Conservation (phyloP, 2,797 vertebrate species). For the Lagodon rhomboides region DNA sequence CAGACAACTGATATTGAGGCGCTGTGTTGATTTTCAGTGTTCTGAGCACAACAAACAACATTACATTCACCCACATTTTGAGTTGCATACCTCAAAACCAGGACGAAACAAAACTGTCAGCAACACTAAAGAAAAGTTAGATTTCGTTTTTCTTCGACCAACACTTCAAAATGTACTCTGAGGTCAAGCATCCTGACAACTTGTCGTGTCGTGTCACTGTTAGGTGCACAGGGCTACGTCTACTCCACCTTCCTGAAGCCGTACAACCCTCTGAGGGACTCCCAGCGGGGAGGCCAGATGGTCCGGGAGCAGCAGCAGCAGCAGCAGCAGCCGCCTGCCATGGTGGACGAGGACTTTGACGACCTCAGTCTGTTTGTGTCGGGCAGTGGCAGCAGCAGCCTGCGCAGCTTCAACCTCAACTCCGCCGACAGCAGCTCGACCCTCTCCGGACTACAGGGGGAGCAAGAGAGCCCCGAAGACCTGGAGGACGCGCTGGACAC, state of each 20-base stretch:
- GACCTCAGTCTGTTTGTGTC: slow-evolving; percentile 95
- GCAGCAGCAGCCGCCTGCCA: slow-evolving; percentile 70
- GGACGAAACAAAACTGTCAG: neutral
- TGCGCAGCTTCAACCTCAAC: slow-evolving; percentile 80
- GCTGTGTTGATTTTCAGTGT: neutral
- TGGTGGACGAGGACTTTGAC: slow-evolving; percentile 92
- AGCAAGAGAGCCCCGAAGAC: slow-evolving; percentile 74
- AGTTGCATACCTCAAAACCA: neutral
- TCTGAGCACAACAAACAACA: neutral
- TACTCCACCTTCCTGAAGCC: slow-evolving; percentile 96
- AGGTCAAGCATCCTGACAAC: slow-evolving; percentile 17
- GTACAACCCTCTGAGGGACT: slow-evolving; percentile 91
- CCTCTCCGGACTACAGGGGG: slow-evolving; percentile 85
- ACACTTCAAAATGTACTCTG: slow-evolving; percentile 1
- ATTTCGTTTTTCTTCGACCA: neutral
- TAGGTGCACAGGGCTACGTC: slow-evolving; percentile 90
- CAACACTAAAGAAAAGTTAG: neutral
- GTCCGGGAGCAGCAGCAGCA: slow-evolving; percentile 70
- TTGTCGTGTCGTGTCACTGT: slow-evolving; percentile 26
- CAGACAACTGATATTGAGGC: neutral
- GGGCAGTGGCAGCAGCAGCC: slow-evolving; percentile 83
- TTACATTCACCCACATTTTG: no score
- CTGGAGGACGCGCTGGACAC: slow-evolving; percentile 66
- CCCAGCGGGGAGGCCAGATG: slow-evolving; percentile 61
- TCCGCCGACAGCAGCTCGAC: slow-evolving; percentile 84